Evolutionary conservation across 2,888 invertebrate species (phyloP).

Genomic region (Idaea straminata): DNA sequence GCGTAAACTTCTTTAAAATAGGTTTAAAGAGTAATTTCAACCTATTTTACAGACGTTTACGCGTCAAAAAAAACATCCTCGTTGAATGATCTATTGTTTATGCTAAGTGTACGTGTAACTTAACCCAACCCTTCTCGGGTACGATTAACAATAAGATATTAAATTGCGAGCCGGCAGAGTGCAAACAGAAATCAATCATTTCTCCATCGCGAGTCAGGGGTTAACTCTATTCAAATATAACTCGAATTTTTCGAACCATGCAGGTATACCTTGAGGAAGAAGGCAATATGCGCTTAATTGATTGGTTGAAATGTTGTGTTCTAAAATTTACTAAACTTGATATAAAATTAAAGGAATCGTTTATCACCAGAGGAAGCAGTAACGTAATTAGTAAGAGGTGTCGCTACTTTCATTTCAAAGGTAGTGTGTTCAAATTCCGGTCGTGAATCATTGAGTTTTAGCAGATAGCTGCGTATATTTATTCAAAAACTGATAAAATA

Average conservation of each 20-base stretch:
- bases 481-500: no score
- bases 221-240: slow-evolving; percentile 73
- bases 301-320: neutral
- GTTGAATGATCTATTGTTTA: neutral
- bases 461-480: no score
- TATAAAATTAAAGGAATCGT: no score
- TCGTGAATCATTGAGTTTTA: no score
- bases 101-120: slow-evolving; percentile 12
- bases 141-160: slow-evolving; percentile 78
- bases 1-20: no score
- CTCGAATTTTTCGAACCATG: slow-evolving; percentile 17
- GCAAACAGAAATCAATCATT: slow-evolving; percentile 79
- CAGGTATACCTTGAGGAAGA: neutral
- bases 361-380: no score
- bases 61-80: neutral
- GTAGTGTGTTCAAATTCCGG: no score
- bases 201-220: slow-evolving; percentile 66
- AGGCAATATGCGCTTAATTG: neutral
- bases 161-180: slow-evolving; percentile 62
- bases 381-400: no score
- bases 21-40: no score
- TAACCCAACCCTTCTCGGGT: slow-evolving; percentile 25
- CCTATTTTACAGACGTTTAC: neutral
- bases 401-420: no score
- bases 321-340: no score